Evolutionary conservation across 2,113 vertebrate species (phyloP).

Genomic region (Tachycineta bicolor): DNA sequence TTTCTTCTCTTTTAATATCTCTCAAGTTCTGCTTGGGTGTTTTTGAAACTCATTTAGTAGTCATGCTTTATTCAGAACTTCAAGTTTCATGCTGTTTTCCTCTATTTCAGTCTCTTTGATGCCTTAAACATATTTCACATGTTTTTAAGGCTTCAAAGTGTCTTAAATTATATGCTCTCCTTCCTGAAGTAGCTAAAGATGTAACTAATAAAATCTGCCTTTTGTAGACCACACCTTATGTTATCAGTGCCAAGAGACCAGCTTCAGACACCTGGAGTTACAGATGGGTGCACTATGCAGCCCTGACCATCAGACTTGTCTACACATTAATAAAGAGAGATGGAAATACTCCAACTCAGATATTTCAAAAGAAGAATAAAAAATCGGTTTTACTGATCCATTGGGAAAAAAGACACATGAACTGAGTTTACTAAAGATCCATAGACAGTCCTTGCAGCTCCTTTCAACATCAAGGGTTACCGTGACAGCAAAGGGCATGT

Average conservation of each 20-base stretch:
- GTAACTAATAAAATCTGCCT: slow-evolving; percentile 48
- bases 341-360: slow-evolving; percentile 33
- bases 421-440: slow-evolving; percentile 27
- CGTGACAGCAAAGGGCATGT: background rate
- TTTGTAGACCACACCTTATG: slow-evolving; percentile 67
- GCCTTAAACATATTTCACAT: slow-evolving; percentile 34
- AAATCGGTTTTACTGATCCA: slow-evolving; percentile 29
- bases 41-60: background rate
- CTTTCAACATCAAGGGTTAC: background rate
- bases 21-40: background rate
- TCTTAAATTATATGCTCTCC: slow-evolving; percentile 38
- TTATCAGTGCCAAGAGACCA: slow-evolving; percentile 53
- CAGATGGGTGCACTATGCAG: slow-evolving; percentile 58
- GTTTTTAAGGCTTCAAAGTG: slow-evolving; percentile 58
- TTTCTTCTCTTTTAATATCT: slow-evolving; percentile 10
- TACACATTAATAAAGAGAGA: slow-evolving; percentile 23
- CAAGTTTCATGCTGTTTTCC: slow-evolving; percentile 47
- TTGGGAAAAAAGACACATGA: slow-evolving; percentile 10
- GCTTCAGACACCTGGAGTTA: slow-evolving; percentile 57
- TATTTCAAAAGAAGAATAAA: slow-evolving; percentile 58
- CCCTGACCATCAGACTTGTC: slow-evolving; percentile 27
- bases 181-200: slow-evolving; percentile 64
- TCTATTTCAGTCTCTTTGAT: slow-evolving; percentile 52
- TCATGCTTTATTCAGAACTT: background rate
- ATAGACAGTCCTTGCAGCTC: background rate